Percentiles rank a stretch among this genome's conserved stretches.
phyloP scores from a whole-genome alignment of 37 sponge, comb jelly and placozoan species.

The Halichondria panicea region DNA sequence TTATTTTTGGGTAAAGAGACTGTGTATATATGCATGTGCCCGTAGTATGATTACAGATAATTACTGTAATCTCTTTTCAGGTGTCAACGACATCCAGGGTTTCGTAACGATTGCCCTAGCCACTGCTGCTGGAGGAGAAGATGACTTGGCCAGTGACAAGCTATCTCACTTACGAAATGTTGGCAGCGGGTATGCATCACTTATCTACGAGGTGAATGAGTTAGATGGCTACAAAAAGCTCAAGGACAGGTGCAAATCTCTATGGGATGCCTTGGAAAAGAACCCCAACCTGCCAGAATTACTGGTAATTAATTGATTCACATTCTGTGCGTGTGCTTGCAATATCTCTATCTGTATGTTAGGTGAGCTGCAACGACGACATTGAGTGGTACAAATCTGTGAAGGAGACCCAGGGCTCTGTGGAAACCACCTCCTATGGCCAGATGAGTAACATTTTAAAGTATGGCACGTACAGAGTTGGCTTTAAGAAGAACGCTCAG shows the following conservation, averaged over 20 bases:
- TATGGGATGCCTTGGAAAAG: constrained; percentile 29
- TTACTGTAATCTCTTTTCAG: too few species aligned
- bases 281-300: constrained; percentile 17
- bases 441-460: constrained; percentile 44
- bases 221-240: constrained; percentile 19
- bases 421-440: constrained; percentile 47
- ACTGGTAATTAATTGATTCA: constrained; percentile 45
- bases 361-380: constrained; percentile 28
- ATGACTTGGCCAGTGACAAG: constrained; percentile 36
- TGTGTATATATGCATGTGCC: too few species aligned
- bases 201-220: constrained; percentile 24
- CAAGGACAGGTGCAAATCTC: neutral
- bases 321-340: too few species aligned
- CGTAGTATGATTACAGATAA: too few species aligned
- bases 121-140: constrained; percentile 56
- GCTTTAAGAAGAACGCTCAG: neutral
- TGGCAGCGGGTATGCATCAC: constrained; percentile 43
- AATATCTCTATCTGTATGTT: too few species aligned
- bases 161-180: constrained; percentile 39
- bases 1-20: neutral
- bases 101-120: constrained; percentile 61
- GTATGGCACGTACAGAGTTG: constrained; percentile 37
- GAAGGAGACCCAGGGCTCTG: constrained; percentile 54
- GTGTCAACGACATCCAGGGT: constrained; percentile 38
- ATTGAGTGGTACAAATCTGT: constrained; percentile 64